phyloP scores from a whole-genome alignment of 2,113 vertebrate species.

The Cricetomys ansorgei region DNA sequence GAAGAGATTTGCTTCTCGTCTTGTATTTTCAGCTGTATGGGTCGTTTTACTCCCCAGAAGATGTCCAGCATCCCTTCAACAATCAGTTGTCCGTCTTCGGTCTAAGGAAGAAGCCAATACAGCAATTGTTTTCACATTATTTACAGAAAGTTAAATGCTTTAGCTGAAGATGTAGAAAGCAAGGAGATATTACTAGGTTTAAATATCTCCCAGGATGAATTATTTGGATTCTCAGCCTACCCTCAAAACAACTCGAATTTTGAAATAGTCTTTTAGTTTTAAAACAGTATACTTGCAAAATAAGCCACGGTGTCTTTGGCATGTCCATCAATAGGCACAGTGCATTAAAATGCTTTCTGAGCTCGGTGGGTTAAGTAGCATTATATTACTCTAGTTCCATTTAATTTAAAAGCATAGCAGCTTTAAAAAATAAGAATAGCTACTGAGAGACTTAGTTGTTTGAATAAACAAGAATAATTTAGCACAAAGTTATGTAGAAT shows the following conservation, averaged over 20 bases:
- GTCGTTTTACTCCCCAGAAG: conserved; percentile 93
- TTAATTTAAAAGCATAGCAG: conserved; percentile 31
- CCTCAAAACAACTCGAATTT: not conserved
- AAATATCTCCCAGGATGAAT: not conserved
- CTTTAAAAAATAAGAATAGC: conserved; percentile 15
- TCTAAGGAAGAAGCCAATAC: conserved; percentile 68
- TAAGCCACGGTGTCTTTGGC: not conserved
- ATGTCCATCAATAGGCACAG: not conserved
- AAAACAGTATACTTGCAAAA: not conserved
- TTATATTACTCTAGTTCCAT: not conserved
- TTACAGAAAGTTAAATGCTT: not conserved
- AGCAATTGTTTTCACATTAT: not conserved
- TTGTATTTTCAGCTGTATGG: conserved; percentile 95
- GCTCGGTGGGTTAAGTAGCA: not conserved
- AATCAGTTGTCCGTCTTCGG: conserved; percentile 84
- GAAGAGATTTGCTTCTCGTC: conserved; percentile 91
- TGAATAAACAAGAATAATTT: not conserved
- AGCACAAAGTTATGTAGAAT: not conserved
- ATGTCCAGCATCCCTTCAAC: conserved; percentile 93
- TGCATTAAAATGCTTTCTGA: not conserved
- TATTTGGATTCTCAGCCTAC: conserved; percentile 29
- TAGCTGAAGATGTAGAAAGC: not conserved
- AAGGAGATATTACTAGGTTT: not conserved
- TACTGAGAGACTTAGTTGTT: not conserved
- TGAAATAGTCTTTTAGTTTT: conserved; percentile 19